Base-by-base conservation (phyloP, 1,140 invertebrate species). In the Zophobas morio region DNA sequence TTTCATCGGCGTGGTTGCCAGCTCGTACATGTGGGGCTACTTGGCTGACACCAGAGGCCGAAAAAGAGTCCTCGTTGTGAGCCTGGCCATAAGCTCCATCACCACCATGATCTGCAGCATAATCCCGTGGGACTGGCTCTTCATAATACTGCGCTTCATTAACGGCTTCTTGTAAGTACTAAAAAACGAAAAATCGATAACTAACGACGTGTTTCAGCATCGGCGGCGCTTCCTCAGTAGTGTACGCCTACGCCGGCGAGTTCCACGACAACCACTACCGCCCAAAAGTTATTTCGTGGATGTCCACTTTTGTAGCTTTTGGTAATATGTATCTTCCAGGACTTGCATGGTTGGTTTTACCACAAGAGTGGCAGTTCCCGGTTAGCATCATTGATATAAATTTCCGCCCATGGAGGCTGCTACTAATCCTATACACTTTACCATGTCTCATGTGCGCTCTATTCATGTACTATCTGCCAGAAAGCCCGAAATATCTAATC, bases 401-500 rank as follows among this genome's bases (percentile, higher is more conserved):
- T 0, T 86, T 88, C 75, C 88, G 89, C 0, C 88, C 92, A 0
- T 93, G 93, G 93, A 86, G 92, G 4, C 70, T 93, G 1, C 89
- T 91, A 42, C 82, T 92, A 0, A 86, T 90, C 0, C 57, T 90
- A 1, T 88, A 89, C n/a, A 88, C 89, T 0, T 51, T 90, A 0
- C 88, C 92, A 0, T 89, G 89, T 37, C 78, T 93, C 33, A 60
- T 89, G 1, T 88, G 89, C 0, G 81, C 88, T 0, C 20, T 90
- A 0, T 86, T 91, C 63, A 81, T 90, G 0, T 87, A 90, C 2
- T 85, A 87, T 4, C 87, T 92, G 2, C 92, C 92, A 0, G 95
- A 96, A 84, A 95, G 93, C 77, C 95, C 95, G 0, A 94, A 94
- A 82, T 96, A 92, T 84, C 86, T 93, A 6, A 84, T 94, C 2